These are phyloP conservation scores for Rhea pennata DNA, from an alignment of 2,113 vertebrate genomes.

Conservation along the genomic window DNA sequence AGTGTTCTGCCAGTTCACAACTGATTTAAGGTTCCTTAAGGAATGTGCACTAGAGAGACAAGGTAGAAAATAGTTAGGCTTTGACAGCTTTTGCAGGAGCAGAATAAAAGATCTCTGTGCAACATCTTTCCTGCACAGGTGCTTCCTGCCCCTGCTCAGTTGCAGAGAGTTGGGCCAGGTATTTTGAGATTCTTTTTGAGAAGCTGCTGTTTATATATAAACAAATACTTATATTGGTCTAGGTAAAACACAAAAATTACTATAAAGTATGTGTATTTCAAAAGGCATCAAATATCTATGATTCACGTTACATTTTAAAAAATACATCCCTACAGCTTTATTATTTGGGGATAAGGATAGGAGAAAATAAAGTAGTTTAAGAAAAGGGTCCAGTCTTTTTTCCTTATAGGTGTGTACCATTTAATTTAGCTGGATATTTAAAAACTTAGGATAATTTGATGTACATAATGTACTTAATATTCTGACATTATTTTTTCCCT, in stretches of 20 bases:
- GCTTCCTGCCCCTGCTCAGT: background rate
- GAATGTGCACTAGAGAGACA: background rate
- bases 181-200: background rate
- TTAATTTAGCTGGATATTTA: background rate
- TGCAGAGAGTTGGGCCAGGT: background rate
- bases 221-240: background rate
- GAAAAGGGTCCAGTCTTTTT: background rate
- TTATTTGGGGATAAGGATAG: background rate
- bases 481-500: background rate
- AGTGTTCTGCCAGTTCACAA: background rate
- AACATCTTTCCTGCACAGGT: background rate
- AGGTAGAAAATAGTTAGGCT: background rate
- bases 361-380: background rate
- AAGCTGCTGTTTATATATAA: background rate
- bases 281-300: background rate
- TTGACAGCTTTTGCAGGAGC: conserved; percentile 35
- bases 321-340: background rate
- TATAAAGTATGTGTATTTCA: background rate
- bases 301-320: background rate
- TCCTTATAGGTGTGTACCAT: background rate
- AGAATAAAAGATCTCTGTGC: background rate
- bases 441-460: background rate
- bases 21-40: conserved; percentile 50
- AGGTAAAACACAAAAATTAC: background rate
- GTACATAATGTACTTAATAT: background rate